These are phyloP conservation scores for Ictalurus furcatus DNA, from an alignment of 2,113 vertebrate genomes.

Conservation along the genomic window DNA sequence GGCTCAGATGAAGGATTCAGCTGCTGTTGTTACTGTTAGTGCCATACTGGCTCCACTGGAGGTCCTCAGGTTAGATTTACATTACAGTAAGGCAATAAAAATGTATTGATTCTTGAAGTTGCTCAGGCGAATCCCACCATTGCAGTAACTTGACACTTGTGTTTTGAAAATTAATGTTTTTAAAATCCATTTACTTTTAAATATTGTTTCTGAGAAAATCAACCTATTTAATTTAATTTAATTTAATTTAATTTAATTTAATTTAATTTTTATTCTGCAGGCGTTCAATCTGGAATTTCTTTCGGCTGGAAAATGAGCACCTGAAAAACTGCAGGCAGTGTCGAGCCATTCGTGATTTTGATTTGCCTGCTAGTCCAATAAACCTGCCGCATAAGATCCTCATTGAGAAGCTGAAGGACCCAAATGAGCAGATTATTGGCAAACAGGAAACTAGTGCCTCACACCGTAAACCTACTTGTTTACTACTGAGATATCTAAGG, in stretches of 20 bases:
- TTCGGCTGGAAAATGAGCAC: conserved; percentile 85
- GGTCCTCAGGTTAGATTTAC: conserved; percentile 80
- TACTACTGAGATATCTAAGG: conserved; percentile 71
- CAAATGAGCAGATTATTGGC: conserved; percentile 78
- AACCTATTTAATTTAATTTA: neutral
- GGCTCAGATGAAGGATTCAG: conserved; percentile 71
- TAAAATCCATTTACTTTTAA: conserved; percentile 22
- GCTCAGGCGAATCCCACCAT: neutral
- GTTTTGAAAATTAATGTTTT: neutral
- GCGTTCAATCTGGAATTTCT: conserved; percentile 88
- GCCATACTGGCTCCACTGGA: conserved; percentile 83
- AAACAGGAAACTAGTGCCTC: conserved; percentile 76
- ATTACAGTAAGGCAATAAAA: conserved; percentile 26
- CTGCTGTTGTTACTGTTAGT: conserved; percentile 71
- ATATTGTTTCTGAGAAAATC: conserved; percentile 1
- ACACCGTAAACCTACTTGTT: conserved; percentile 73
- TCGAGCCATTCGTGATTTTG: conserved; percentile 79
- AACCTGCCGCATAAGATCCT: conserved; percentile 81
- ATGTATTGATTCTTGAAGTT: conserved; percentile 31
- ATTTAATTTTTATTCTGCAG: conserved; percentile 58
- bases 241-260: neutral
- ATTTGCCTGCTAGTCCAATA: conserved; percentile 76
- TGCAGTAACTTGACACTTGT: neutral
- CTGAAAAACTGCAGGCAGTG: conserved; percentile 85
- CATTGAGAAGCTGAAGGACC: conserved; percentile 82